These are phyloP conservation scores for Hydropsyche tenuis DNA, from an alignment of 1,140 invertebrate genomes.

Conservation along the genomic window DNA sequence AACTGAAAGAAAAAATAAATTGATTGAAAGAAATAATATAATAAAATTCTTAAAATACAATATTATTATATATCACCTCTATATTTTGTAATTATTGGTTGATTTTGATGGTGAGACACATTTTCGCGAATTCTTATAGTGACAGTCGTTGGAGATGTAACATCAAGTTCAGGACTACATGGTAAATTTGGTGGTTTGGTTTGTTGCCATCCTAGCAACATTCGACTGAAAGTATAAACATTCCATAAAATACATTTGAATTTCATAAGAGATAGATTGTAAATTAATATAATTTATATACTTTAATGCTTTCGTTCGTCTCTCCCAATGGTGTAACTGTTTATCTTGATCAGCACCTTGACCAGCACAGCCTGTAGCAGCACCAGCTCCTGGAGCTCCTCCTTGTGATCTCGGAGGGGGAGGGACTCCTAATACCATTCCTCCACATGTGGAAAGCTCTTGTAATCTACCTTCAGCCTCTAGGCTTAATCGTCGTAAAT, in stretches of 20 bases:
- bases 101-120: constrained; percentile 61
- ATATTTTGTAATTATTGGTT: constrained; percentile 85
- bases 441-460: constrained; percentile 72
- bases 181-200: constrained; percentile 81
- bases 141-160: constrained; percentile 80
- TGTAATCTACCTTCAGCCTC: constrained; percentile 81
- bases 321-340: constrained; percentile 86
- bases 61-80: constrained; percentile 67
- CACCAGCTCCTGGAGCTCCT: constrained; percentile 66
- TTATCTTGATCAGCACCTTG: constrained; percentile 78
- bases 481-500: constrained; percentile 76
- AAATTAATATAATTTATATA: constrained; percentile 63
- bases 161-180: constrained; percentile 78
- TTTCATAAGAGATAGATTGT: neutral
- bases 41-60: neutral
- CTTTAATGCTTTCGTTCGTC: constrained; percentile 80
- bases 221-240: constrained; percentile 55
- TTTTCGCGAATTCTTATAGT: constrained; percentile 77
- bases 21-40: constrained; percentile 14
- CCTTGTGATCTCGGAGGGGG: constrained; percentile 60
- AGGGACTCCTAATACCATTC: constrained; percentile 63
- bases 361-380: constrained; percentile 69
- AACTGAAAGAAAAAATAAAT: constrained; percentile 62
- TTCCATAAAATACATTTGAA: neutral
- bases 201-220: constrained; percentile 68